Conservation (phyloP, 2,797 vertebrate species). For the Acanthopagrus latus region DNA sequence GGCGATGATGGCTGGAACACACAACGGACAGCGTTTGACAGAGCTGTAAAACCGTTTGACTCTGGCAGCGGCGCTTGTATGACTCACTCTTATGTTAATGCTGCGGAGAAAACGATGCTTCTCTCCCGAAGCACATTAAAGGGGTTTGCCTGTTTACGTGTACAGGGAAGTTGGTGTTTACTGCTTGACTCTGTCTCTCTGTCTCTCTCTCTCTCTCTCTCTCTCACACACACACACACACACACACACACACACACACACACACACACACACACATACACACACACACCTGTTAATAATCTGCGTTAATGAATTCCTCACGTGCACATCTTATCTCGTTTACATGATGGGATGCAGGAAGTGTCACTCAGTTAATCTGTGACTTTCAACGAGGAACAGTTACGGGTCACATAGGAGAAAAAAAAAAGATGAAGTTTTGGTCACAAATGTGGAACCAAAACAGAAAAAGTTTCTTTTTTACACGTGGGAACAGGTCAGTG, state of each 20-base stretch:
- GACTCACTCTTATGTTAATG: constrained; percentile 82
- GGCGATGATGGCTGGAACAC: constrained; percentile 78
- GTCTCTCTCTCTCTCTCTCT: too few relatives aligned
- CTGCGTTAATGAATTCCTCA: constrained; percentile 23
- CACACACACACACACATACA: background rate
- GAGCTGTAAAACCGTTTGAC: constrained; percentile 71
- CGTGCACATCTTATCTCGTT: background rate
- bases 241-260: too few relatives aligned
- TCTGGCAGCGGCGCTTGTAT: constrained; percentile 70
- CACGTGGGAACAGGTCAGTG: background rate
- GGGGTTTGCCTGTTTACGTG: constrained; percentile 46
- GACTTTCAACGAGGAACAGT: background rate
- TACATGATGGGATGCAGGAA: constrained; percentile 20
- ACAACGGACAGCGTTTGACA: constrained; percentile 73
- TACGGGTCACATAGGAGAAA: background rate
- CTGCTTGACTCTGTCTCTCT: background rate
- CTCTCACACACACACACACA: background rate
- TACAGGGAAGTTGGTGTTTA: constrained; percentile 22
- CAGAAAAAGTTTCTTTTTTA: constrained; percentile 1
- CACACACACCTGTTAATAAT: constrained; percentile 19
- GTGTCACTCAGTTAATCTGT: constrained; percentile 14
- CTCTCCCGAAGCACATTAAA: constrained; percentile 47
- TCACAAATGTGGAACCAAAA: constrained; percentile 39
- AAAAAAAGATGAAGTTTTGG: constrained; percentile 25
- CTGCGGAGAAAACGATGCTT: constrained; percentile 65